Percentiles rank a stretch among this genome's conserved stretches.
Conservation (phyloP, 2,888 invertebrate species). For the Pimpla rufipes region DNA sequence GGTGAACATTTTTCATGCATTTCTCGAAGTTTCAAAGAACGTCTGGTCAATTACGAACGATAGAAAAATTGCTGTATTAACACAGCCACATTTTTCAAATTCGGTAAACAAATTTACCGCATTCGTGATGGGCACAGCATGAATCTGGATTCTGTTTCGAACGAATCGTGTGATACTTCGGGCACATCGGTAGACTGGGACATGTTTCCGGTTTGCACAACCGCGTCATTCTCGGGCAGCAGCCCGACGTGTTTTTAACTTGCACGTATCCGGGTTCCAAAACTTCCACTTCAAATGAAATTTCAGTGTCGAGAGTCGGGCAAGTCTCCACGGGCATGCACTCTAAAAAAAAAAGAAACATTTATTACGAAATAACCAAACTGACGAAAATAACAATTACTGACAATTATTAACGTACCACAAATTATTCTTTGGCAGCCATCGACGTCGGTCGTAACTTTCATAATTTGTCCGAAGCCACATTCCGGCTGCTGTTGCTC, state of each 20-base stretch:
- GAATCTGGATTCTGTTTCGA: slow-evolving; percentile 79
- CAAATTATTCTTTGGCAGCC: slow-evolving; percentile 92
- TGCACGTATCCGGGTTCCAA: slow-evolving; percentile 89
- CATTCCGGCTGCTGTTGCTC: slow-evolving; percentile 90
- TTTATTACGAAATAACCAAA: neutral
- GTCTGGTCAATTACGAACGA: neutral
- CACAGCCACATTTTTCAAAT: neutral
- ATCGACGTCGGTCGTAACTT: slow-evolving; percentile 88
- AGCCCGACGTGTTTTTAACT: slow-evolving; percentile 88
- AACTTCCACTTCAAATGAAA: slow-evolving; percentile 83
- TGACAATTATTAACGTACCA: slow-evolving; percentile 84
- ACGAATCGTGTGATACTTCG: slow-evolving; percentile 87
- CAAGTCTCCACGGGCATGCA: slow-evolving; percentile 92
- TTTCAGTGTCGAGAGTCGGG: slow-evolving; percentile 79
- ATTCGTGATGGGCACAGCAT: slow-evolving; percentile 90
- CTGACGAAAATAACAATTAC: neutral
- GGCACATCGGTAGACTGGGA: slow-evolving; percentile 88
- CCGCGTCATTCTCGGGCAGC: slow-evolving; percentile 89
- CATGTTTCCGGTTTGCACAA: slow-evolving; percentile 89
- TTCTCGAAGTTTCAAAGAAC: too few species aligned
- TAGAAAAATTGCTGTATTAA: neutral
- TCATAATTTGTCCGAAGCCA: slow-evolving; percentile 90
- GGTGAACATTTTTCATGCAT: too few species aligned
- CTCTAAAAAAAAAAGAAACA: slow-evolving; percentile 85
- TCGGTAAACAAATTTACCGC: slow-evolving; percentile 86